Evolutionary conservation across 2,888 invertebrate genomes (phyloP).

Genomic region (Drosophila acutilabella): DNA sequence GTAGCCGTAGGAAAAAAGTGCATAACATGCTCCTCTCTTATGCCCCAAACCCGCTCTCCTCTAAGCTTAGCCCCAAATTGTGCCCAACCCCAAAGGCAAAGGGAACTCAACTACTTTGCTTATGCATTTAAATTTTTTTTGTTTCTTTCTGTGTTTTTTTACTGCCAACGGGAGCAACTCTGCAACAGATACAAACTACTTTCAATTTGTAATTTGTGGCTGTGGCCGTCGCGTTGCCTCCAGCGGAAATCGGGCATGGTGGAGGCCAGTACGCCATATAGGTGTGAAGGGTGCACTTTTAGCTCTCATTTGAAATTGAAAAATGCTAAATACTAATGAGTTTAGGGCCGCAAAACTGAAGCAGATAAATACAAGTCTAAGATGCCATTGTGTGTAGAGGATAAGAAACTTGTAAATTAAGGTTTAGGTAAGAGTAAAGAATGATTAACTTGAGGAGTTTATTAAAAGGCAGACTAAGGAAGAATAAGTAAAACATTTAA

Average conservation of each 20-base stretch:
- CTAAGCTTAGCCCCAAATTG: constrained; percentile 42
- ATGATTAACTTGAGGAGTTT: neutral
- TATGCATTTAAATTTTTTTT: constrained; percentile 75
- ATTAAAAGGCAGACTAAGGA: neutral
- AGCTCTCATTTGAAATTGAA: constrained; percentile 51
- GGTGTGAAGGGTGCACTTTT: constrained; percentile 56
- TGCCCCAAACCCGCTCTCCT: neutral
- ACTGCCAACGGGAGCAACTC: constrained; percentile 38
- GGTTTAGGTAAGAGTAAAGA: neutral
- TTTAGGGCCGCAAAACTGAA: constrained; percentile 31
- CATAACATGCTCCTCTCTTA: constrained; percentile 59
- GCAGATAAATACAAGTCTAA: neutral
- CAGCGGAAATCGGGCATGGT: constrained; percentile 8
- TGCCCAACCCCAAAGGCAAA: constrained; percentile 31
- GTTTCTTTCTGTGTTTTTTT: constrained; percentile 25
- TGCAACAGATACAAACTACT: constrained; percentile 75
- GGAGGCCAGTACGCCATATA: constrained; percentile 19
- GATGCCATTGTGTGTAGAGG: neutral
- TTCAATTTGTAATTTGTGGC: constrained; percentile 79
- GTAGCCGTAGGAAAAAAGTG: constrained; percentile 77
- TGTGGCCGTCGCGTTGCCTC: constrained; percentile 17
- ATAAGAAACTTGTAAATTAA: neutral
- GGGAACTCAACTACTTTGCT: constrained; percentile 69
- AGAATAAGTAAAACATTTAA: too few species aligned
- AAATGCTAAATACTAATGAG: constrained; percentile 68